Base-by-base conservation (phyloP, 1,140 invertebrate genomes). In the Spodoptera frugiperda region DNA sequence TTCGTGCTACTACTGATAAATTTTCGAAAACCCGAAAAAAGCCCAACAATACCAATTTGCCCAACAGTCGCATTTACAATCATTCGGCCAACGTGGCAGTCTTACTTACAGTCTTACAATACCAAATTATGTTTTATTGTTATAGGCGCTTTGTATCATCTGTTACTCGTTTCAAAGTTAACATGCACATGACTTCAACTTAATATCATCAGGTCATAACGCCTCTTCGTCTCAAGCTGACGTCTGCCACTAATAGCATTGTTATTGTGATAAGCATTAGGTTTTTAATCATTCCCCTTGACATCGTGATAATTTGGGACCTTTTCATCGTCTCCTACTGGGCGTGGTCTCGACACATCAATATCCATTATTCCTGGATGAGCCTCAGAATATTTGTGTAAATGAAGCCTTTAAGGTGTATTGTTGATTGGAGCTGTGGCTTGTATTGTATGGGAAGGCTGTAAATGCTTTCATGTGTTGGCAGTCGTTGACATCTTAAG, bases 221-320 rank as follows among this genome's bases (percentile, higher is more conserved):
- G 15, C n/a, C 30, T 33, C 5, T 30, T 30, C 6, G 11, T 39
- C 14, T 33, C n/a, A 61, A 17, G 5, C 5, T 67, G 75, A 55
- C 55, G n/a, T 39, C 75, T 78, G 74, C 30, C 71, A 68, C 80
- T 87, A 86, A 86, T 81, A 78, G 80, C 78, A 55, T 76, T 79
- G 78, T 79, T 79, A 82, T 86, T 82, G 71, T 84, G 72, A 81
- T 84, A 82, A 83, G 63, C 78, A 25, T 80, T 54, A 33, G 74
- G 76, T 83, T 86, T 87, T 85, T 85, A 86, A 87, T 86, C 82
- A 84, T 84, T 71, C 79, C 48, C 61, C 57, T 77, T 84, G 84
- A 83, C 83, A 79, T 53, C 72, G 68, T 65, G 67, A 76, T 78
- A 85, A 86, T 85, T 88, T 53, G 74, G 19, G 19, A 80, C 55